Base-by-base conservation (phyloP, 2,113 vertebrate species). In the Alosa alosa region DNA sequence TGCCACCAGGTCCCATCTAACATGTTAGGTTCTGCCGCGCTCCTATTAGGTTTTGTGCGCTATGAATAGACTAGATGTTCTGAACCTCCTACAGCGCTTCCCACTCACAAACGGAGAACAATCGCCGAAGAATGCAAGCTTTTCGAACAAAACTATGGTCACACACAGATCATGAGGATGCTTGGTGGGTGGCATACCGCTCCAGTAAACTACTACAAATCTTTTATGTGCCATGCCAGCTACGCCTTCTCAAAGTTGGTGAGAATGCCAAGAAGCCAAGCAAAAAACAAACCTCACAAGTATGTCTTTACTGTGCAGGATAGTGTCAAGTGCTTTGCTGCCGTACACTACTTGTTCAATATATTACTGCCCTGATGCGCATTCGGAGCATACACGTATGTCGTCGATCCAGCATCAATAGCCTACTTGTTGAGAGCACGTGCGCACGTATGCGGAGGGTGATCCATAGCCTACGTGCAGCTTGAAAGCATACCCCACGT, bases 1-100 rank as follows among this genome's bases (percentile, higher is more conserved):
- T 57, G 41, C 41, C 41, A 44, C 41, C 31, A 9, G 22, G 25
- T 31, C 64, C n/a, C 64, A 11, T 68, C 1, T 31, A 2, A 31
- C n/a, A 31, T 60, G n/a, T 68, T 31, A 31, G 31, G 9, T 68
- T 68, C 1, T n/a, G n/a, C 55, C 52, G 6, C 18, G 20, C 55
- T 17, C 52, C 4, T 18, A 60, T 60, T 22, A 15, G 50, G 13
- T 4, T 50, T 13, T 8, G 49, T 50, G 49, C 49, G 49, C 55
- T 57, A n/a, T 75, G n/a, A 78, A 36, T 78, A 78, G n/a, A 41
- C 15, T 78, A 78, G 31, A 17, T 78, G 13, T 17, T 82, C 47
- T 84, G 68, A 64, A 82, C 82, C 0, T 81, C 82, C 83, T n/a
- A 75, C 87, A 81, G 22, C 15, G 25, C 86, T 31, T 90, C 87